phyloP scores from a whole-genome alignment of 2,888 invertebrate genomes.

The Glyphotaelius pellucidus region DNA sequence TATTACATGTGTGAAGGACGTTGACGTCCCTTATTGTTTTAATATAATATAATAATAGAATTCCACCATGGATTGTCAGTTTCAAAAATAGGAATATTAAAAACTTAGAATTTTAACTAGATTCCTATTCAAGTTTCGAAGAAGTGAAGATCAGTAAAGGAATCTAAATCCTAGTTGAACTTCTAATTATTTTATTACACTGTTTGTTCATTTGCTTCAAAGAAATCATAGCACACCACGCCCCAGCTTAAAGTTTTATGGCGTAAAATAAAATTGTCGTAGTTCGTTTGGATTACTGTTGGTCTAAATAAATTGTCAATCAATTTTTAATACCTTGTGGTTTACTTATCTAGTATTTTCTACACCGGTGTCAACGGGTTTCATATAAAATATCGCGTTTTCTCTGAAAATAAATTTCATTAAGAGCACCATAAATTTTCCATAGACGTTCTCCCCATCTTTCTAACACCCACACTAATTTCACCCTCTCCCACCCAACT shows the following conservation, averaged over 20 bases:
- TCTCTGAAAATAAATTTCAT: slow-evolving; percentile 60
- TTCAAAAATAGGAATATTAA: too few species aligned
- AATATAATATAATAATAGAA: too few species aligned
- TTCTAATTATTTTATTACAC: background rate
- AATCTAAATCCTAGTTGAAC: background rate
- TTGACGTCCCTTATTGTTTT: too few species aligned
- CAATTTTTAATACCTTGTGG: background rate
- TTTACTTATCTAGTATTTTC: background rate
- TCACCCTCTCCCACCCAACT: slow-evolving; percentile 39
- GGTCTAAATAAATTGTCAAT: background rate
- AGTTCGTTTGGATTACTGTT: background rate
- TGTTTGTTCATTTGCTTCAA: too few species aligned
- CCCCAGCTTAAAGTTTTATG: background rate
- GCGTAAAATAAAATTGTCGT: background rate
- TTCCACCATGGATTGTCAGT: too few species aligned
- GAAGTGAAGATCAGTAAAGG: too few species aligned
- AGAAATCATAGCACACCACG: background rate
- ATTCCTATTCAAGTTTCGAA: too few species aligned
- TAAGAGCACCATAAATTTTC: slow-evolving; percentile 61
- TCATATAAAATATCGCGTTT: slow-evolving; percentile 41
- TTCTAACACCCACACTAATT: slow-evolving; percentile 45
- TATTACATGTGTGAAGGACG: too few species aligned
- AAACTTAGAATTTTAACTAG: too few species aligned
- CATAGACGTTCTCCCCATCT: slow-evolving; percentile 49
- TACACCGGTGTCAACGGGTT: background rate